Evolutionary conservation across 1,140 invertebrate genomes (phyloP).

Genomic region (Pissodes strobi): DNA sequence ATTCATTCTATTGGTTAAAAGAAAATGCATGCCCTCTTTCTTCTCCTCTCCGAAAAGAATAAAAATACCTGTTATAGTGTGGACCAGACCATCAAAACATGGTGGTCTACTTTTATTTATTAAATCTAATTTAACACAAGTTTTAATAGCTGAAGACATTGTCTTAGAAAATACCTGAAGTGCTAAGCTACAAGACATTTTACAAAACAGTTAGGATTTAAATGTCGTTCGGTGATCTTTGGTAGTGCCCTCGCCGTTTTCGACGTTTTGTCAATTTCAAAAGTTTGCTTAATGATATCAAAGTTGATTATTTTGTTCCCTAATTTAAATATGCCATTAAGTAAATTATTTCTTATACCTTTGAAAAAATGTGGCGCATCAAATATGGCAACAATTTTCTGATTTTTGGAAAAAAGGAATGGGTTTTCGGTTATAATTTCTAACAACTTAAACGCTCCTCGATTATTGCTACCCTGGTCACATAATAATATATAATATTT

Average conservation of each 20-base stretch:
- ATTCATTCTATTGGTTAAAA: too few species aligned
- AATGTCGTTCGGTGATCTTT: too few species aligned
- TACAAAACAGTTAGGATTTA: too few species aligned
- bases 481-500: conserved; percentile 10
- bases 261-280: conserved; percentile 22
- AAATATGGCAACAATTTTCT: conserved; percentile 26
- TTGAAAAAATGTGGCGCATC: conserved; percentile 33
- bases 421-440: conserved; percentile 21
- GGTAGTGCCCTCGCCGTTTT: too few species aligned
- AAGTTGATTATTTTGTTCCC: conserved; percentile 14
- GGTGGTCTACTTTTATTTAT: conserved; percentile 28
- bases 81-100: too few species aligned
- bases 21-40: too few species aligned
- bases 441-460: conserved; percentile 15
- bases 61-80: too few species aligned
- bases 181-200: conserved; percentile 5
- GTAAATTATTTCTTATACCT: conserved; percentile 34
- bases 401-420: conserved; percentile 14
- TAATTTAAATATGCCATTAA: neutral
- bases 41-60: too few species aligned
- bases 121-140: conserved; percentile 36
- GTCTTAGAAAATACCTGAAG: too few species aligned
- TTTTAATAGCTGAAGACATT: conserved; percentile 39
- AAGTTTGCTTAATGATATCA: conserved; percentile 28
- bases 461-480: conserved; percentile 24